Evolutionary conservation across 2,888 invertebrate species (phyloP), one percentile per base, ranked within the genome.

Genomic region (Xanthia togata): DNA sequence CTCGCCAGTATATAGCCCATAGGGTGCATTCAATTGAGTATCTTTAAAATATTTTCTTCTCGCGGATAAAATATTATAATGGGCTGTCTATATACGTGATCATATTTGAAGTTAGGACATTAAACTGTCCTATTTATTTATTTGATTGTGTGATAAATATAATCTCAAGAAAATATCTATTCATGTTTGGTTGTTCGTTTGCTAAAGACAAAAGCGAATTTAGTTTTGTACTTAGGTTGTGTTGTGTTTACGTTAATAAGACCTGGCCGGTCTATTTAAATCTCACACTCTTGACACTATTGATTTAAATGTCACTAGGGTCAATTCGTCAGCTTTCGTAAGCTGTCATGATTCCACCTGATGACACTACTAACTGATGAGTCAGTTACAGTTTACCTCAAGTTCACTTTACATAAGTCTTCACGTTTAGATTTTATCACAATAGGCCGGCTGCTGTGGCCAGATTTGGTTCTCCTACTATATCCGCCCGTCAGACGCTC

Each of bases 181-280:
- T 79, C 72, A 81, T 80, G 85, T 82, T 86, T 86, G 47, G 83
- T 88, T 63, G 60, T 78, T 72, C 62, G 78, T 72, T 80, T 74
- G 78, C 26, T 82, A 78, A 81, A 86, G 88, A 86, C 78, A 85
- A 72, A 72, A 70, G 62, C 64, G 50, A 85, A 81, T 85, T 81
- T 81, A 81, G 74, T 81, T 84, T 70, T 81, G 23, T 68, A 64
- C n/a, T 63, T 73, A 64, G 44, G n/a, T 73, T 60, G 47, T 64
- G 44, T 64, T 23, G 64, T 44, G 62, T 83, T 83, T 53, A 17
- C 1, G 57, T 59, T 44, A 20, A n/a, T 83, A 38, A 44, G 44
- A 79, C 41, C 12, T 31, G 1, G 1, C n/a, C 6, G 26, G 2
- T 26, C 14, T 26, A 57, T 31, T 35, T 9, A 31, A 31, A 9